Conservation (phyloP, 2,113 vertebrate species). For the Carassius gibelio region DNA sequence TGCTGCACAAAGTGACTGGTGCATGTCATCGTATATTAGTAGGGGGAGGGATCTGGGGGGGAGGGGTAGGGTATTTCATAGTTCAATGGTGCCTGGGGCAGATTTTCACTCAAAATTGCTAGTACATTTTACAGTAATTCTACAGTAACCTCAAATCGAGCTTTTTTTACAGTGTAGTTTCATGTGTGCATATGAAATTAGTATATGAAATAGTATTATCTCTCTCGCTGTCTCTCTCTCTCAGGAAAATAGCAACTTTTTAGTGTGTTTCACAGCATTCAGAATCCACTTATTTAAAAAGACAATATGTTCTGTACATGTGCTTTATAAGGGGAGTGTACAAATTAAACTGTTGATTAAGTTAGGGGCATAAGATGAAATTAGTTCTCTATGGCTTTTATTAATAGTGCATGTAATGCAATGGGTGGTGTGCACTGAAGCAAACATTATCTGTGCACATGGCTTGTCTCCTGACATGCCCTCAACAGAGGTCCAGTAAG, state of each 20-base stretch:
- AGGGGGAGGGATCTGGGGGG: too few species aligned
- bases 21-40: too few species aligned
- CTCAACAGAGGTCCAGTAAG: conserved; percentile 27
- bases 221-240: too few species aligned
- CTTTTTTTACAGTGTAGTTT: too few species aligned
- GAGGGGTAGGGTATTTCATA: too few species aligned
- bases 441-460: conserved; percentile 34
- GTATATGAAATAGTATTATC: too few species aligned
- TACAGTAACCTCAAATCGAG: neutral
- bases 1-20: too few species aligned
- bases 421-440: neutral
- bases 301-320: neutral
- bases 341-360: conserved; percentile 42
- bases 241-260: too few species aligned
- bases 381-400: conserved; percentile 15
- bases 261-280: too few species aligned
- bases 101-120: neutral
- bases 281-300: neutral
- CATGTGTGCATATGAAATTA: too few species aligned
- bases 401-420: conserved; percentile 23
- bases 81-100: too few species aligned
- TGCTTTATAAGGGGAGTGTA: neutral
- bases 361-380: neutral
- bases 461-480: conserved; percentile 37
- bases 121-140: neutral